These are phyloP conservation scores for Athrips mouffetella DNA, from an alignment of 2,888 invertebrate species.

Conservation along the genomic window DNA sequence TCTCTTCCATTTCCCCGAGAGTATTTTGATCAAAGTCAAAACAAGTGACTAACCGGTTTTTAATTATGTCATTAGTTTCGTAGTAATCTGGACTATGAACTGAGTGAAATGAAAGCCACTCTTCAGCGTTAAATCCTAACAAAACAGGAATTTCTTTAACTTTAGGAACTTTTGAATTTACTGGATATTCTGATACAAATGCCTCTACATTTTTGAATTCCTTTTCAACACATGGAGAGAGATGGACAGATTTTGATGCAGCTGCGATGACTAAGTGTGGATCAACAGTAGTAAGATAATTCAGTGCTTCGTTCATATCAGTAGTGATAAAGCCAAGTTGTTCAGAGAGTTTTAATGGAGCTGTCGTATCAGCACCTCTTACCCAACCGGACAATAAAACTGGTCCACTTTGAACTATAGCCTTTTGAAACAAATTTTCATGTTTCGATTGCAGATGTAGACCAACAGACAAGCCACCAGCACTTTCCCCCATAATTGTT, in stretches of 20 bases:
- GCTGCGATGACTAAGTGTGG: conserved; percentile 35
- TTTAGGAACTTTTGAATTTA: conserved; percentile 36
- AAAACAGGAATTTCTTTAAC: conserved; percentile 40
- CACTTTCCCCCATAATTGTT: conserved; percentile 46
- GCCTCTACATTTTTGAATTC: conserved; percentile 39
- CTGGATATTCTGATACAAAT: conserved; percentile 40
- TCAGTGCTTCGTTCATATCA: conserved; percentile 35
- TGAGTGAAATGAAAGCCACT: conserved; percentile 28
- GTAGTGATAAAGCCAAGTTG: conserved; percentile 32
- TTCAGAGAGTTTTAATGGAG: conserved; percentile 39
- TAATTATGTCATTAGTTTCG: conserved; percentile 29
- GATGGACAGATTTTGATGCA: neutral
- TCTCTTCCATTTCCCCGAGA: conserved; percentile 29
- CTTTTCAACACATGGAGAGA: conserved; percentile 44
- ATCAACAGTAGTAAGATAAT: conserved; percentile 31
- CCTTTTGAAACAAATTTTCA: conserved; percentile 39
- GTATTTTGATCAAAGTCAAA: conserved; percentile 30
- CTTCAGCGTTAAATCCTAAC: conserved; percentile 46
- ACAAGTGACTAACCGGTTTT: conserved; percentile 22
- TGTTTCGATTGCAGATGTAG: conserved; percentile 41
- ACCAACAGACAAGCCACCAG: conserved; percentile 46
- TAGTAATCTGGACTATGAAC: conserved; percentile 27
- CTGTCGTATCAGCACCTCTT: conserved; percentile 32
- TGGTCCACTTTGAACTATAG: conserved; percentile 46
- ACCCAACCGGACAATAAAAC: conserved; percentile 32